Percentiles rank a stretch among this genome's conserved stretches.
These are phyloP conservation scores for Chrysopa pallens DNA, from an alignment of 1,140 invertebrate genomes.

Conservation along the genomic window DNA sequence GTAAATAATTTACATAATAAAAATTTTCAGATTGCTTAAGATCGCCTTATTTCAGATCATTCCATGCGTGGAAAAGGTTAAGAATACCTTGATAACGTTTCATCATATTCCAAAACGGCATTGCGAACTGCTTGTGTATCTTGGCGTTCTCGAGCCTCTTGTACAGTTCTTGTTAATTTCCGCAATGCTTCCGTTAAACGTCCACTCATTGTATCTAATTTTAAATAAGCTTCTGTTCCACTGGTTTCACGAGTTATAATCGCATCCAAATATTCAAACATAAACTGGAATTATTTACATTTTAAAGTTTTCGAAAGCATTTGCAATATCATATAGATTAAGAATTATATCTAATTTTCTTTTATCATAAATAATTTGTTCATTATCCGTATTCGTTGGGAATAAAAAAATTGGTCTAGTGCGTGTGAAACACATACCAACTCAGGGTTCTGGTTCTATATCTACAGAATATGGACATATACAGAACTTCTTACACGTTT, in stretches of 20 bases:
- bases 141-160: slow-evolving; percentile 73
- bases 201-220: slow-evolving; percentile 88
- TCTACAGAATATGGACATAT: too few relatives aligned
- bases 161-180: slow-evolving; percentile 83
- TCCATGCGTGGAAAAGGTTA: too few relatives aligned
- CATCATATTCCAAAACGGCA: slow-evolving; percentile 84
- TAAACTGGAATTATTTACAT: slow-evolving; percentile 40
- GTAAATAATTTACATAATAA: too few relatives aligned
- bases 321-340: neutral
- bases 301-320: neutral
- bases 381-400: too few relatives aligned
- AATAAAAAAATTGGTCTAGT: too few relatives aligned
- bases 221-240: slow-evolving; percentile 90
- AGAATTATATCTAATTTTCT: too few relatives aligned
- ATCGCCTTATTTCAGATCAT: too few relatives aligned
- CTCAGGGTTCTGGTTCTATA: too few relatives aligned
- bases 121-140: slow-evolving; percentile 80
- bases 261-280: slow-evolving; percentile 83
- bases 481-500: too few relatives aligned
- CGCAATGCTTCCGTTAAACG: slow-evolving; percentile 79
- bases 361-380: too few relatives aligned
- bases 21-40: too few relatives aligned
- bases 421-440: too few relatives aligned
- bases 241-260: slow-evolving; percentile 95
- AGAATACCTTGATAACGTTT: slow-evolving; percentile 64